A percentile compares a stretch with the other conserved stretches of the same genome.
Evolutionary conservation across 2,888 invertebrate species (phyloP).

Genomic region (Drosophila hawaiiensis): DNA sequence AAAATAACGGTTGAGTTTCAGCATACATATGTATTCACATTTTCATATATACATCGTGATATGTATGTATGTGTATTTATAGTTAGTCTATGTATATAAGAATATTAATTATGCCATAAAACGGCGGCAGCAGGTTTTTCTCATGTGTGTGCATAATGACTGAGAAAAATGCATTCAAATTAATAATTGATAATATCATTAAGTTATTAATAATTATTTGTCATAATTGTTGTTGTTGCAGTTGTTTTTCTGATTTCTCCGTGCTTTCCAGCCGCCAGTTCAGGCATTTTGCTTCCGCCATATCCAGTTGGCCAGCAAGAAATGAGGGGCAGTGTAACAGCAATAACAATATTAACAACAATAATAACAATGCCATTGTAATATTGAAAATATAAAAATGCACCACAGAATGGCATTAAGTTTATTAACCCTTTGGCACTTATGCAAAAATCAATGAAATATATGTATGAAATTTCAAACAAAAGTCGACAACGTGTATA

Average conservation of each 20-base stretch:
- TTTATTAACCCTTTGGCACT: constrained; percentile 76
- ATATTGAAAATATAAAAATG: constrained; percentile 40
- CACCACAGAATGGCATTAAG: constrained; percentile 59
- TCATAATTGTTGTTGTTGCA: constrained; percentile 38
- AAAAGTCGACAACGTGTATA: constrained; percentile 12
- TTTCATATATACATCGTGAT: neutral
- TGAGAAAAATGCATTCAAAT: constrained; percentile 37
- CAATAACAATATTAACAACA: constrained; percentile 8
- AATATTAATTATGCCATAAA: constrained; percentile 51
- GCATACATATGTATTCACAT: neutral
- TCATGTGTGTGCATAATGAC: constrained; percentile 21
- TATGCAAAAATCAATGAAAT: constrained; percentile 49
- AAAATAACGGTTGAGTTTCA: neutral
- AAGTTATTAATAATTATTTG: constrained; percentile 80
- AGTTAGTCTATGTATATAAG: constrained; percentile 1
- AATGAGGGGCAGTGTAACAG: constrained; percentile 10
- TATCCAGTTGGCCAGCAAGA: neutral
- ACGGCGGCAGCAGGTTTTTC: constrained; percentile 1
- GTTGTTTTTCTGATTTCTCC: neutral
- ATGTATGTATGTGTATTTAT: neutral
- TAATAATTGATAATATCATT: constrained; percentile 75
- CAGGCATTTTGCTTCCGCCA: constrained; percentile 16
- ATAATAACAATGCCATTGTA: constrained; percentile 22
- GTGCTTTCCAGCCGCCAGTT: neutral
- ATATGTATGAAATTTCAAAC: constrained; percentile 56